Evolutionary conservation across 2,888 invertebrate species (phyloP), one percentile per base, ranked within the genome.

Genomic region (Diarsia brunnea): DNA sequence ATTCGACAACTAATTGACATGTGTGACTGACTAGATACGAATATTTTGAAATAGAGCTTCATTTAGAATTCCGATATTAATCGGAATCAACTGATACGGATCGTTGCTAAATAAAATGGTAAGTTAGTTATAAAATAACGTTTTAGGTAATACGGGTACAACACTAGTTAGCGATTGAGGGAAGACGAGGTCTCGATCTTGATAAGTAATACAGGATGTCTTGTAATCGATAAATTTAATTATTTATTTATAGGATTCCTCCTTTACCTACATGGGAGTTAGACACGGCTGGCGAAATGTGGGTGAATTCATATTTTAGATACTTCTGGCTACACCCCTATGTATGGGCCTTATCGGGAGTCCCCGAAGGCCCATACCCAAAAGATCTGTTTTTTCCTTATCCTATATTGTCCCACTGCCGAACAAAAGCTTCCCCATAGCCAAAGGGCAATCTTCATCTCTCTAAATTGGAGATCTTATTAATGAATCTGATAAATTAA

Each of bases 21-120:
- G 38, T 84, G 73, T 65, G 73, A 70, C 73, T 68, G 70, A 72
- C 73, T 65, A 16, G 69, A 67, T 45, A 38, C 51, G 31, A 75
- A 53, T 31, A 65, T 82, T 82, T 75, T 63, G 81, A 82, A 82
- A 82, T 73, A 75, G 69, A 69, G 73, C 31, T 81, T 81, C 61
- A 72, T 84, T 81, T 67, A 67, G 64, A 71, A 84, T 84, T 77
- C 85, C 14, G 77, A 83, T 83, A 84, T 84, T 81, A 74, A 84
- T 81, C 77, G 77, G 81, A 77, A 76, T 70, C 27, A 31, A 81
- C 71, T 69, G 84, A 84, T 84, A 84, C 65, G 82, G 71, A 77
- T 71, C 68, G 71, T 74, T 69, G 65, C 82, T 83, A 72, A 71
- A 84, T 80, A 80, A 84, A 82, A 74, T 65, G 71, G 76, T 74